Conservation (phyloP, 2,797 vertebrate species). For the Streptopelia turtur region DNA sequence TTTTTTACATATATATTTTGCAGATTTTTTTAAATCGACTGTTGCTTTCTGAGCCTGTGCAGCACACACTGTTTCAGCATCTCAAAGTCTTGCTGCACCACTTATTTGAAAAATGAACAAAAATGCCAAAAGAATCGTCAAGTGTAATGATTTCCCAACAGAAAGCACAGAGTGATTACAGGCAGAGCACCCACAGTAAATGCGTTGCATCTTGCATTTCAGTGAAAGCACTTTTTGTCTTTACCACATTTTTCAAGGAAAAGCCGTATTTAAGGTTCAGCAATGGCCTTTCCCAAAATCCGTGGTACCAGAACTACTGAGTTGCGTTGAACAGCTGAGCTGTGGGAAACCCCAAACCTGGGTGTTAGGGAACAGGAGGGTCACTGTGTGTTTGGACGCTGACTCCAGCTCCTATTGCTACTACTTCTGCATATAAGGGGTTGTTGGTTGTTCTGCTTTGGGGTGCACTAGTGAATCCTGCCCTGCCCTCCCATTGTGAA, state of each 20-base stretch:
- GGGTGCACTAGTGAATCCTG: background rate
- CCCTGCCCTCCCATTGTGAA: background rate
- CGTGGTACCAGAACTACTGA: background rate
- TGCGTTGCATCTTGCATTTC: background rate
- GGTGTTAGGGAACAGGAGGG: background rate
- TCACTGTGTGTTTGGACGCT: fast-evolving
- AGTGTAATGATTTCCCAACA: background rate
- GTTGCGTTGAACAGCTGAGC: background rate
- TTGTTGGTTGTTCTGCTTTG: background rate
- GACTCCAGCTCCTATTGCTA: fast-evolving
- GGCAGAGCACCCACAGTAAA: background rate
- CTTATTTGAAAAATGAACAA: background rate
- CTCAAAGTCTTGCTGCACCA: background rate
- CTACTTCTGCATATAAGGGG: too few species aligned
- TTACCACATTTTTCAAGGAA: background rate
- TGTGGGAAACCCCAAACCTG: too few species aligned
- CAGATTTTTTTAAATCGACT: background rate
- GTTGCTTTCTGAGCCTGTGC: background rate
- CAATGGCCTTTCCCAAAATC: background rate
- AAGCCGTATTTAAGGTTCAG: background rate
- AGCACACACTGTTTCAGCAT: background rate
- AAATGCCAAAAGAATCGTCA: background rate
- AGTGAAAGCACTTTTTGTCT: background rate
- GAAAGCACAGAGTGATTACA: background rate
- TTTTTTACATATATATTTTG: background rate